Evolutionary conservation across 2,888 invertebrate genomes (phyloP), one percentile per base, ranked within the genome.

Genomic region (Sipha maydis): DNA sequence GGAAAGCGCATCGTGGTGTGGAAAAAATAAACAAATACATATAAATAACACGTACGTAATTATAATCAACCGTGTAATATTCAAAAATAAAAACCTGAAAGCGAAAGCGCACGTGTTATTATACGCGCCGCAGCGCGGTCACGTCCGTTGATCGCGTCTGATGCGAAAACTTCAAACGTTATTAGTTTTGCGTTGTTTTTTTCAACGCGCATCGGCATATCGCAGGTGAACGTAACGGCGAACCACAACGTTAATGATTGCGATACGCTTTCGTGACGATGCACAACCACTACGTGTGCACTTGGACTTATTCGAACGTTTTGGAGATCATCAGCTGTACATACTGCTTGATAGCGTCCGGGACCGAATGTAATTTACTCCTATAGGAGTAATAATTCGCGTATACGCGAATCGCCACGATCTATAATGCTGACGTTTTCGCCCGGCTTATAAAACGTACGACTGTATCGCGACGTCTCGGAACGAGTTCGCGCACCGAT

Each of bases 241-340:
- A 75, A 76, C 34, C 61, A 14, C n/a, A 69, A 28, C 11, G n/a
- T 38, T 76, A 75, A 71, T 73, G 31, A 61, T 77, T 31, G 54
- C 73, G 56, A 28, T 38, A 84, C 56, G 75, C 83, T 84, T 84
- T 84, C 56, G 8, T 61, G 61, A 41, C 83, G 54, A 75, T 75
- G 38, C 1, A 28, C 1, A 28, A 69, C 9, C n/a, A 11, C n/a
- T 0, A 75, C 17, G 61, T 61, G 1, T 14, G 11, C 41, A 41
- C 41, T 3, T 7, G 38, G 7, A 38, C 38, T 38, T 5, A 38
- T 38, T 38, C 38, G 38, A 38, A 38, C 38, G 38, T 38, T 38
- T 38, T 38, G 7, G 7, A 38, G 38, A 38, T 38, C 38, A 38
- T 7, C 4, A 38, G 38, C 38, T 38, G 7, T 5, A 38, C 4